Conservation (phyloP, 2,888 invertebrate species). For the Lysandra bellargus region DNA sequence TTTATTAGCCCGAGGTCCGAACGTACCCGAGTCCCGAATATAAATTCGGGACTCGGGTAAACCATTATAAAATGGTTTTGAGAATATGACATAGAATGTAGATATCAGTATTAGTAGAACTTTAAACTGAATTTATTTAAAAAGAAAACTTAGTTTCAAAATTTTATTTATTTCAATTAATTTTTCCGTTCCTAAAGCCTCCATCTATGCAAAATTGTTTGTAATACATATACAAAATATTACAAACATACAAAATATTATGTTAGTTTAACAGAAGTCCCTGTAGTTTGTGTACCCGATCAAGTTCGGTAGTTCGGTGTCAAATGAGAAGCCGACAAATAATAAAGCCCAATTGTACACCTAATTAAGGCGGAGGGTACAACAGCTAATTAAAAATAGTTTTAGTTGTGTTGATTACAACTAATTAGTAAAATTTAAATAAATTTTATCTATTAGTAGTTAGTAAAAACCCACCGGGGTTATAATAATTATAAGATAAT, state of each 20-base stretch:
- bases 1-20: too few relatives aligned
- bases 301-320: conserved; percentile 44
- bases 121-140: too few relatives aligned
- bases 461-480: neutral
- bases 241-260: neutral
- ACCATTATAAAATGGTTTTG: too few relatives aligned
- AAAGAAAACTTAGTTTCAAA: too few relatives aligned
- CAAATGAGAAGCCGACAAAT: conserved; percentile 62
- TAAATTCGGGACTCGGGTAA: too few relatives aligned
- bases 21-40: too few relatives aligned
- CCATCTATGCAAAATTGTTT: too few relatives aligned
- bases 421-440: neutral
- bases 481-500: too few relatives aligned
- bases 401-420: conserved; percentile 23
- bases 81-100: too few relatives aligned
- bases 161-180: too few relatives aligned
- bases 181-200: too few relatives aligned
- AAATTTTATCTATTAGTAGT: neutral
- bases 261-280: neutral
- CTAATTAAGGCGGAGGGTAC: conserved; percentile 50
- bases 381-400: conserved; percentile 31
- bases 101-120: too few relatives aligned
- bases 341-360: conserved; percentile 45
- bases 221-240: neutral
- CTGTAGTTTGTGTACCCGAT: neutral